Conservation (phyloP, 1,140 invertebrate genomes). For the Carcinoscorpius rotundicauda region DNA sequence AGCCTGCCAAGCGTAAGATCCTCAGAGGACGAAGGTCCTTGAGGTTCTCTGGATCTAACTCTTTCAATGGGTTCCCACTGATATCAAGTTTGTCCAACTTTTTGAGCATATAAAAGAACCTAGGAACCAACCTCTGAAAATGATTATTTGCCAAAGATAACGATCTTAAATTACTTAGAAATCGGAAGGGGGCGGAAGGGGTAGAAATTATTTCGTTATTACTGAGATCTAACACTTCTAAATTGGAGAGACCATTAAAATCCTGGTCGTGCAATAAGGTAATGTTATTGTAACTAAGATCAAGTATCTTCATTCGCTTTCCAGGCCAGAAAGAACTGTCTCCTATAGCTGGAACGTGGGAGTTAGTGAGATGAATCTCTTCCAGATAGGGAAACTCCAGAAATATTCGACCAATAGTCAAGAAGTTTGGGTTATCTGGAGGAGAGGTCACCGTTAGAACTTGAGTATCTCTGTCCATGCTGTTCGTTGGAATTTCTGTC, state of each 20-base stretch:
- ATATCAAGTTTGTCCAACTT: conserved; percentile 53
- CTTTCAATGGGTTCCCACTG: conserved; percentile 53
- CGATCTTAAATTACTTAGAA: conserved; percentile 46
- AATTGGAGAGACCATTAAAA: conserved; percentile 32
- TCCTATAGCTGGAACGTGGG: conserved; percentile 61
- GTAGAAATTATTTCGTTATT: neutral
- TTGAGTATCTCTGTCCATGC: conserved; percentile 34
- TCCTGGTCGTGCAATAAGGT: conserved; percentile 42
- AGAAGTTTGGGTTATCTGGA: conserved; percentile 43
- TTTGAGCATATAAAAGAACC: conserved; percentile 49
- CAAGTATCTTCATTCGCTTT: conserved; percentile 48
- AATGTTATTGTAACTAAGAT: conserved; percentile 61
- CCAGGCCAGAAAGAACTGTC: conserved; percentile 62
- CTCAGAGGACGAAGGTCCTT: conserved; percentile 32
- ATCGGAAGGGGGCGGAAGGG: conserved; percentile 53
- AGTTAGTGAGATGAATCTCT: conserved; percentile 58
- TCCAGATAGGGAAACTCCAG: conserved; percentile 50
- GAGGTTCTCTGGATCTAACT: conserved; percentile 46
- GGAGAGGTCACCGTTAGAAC: conserved; percentile 55
- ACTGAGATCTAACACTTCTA: conserved; percentile 32
- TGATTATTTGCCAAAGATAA: conserved; percentile 53
- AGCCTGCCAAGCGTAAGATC: conserved; percentile 47
- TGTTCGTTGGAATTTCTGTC: neutral
- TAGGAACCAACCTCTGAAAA: conserved; percentile 45
- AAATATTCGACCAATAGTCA: conserved; percentile 60